A percentile compares a stretch with the other conserved stretches of the same genome.
phyloP scores from a whole-genome alignment of 1,140 invertebrate genomes.

The Drosophila sturtevanti region DNA sequence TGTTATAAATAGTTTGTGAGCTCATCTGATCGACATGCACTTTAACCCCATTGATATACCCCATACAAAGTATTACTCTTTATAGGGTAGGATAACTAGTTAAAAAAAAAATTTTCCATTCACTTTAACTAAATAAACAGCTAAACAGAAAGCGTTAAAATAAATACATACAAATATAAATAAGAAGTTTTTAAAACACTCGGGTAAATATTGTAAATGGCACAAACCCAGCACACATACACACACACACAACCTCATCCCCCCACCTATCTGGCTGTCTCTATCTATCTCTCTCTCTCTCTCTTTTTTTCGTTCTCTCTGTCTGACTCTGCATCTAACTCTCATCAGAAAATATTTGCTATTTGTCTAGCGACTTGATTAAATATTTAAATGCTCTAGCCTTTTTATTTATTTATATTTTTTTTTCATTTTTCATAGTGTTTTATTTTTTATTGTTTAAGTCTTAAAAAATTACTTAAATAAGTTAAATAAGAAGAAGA shows the following conservation, averaged over 20 bases:
- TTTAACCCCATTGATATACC: background rate
- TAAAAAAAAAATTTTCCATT: conserved; percentile 64
- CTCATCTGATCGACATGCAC: no score
- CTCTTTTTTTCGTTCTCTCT: background rate
- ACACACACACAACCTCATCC: no score
- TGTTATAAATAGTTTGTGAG: no score
- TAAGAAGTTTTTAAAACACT: conserved; percentile 55
- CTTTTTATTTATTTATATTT: conserved; percentile 21
- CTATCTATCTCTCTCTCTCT: no score
- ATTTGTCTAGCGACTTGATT: conserved; percentile 61
- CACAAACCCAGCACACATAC: conserved; percentile 17
- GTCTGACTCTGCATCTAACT: conserved; percentile 12
- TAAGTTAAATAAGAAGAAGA: background rate
- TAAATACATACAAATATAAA: conserved; percentile 73
- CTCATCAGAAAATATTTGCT: conserved; percentile 42
- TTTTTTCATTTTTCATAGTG: background rate
- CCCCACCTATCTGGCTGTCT: no score
- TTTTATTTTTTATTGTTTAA: no score
- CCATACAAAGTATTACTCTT: background rate
- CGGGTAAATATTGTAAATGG: conserved; percentile 58
- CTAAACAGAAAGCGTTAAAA: conserved; percentile 59
- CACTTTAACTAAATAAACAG: conserved; percentile 68
- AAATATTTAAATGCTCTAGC: conserved; percentile 62
- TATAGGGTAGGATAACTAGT: background rate
- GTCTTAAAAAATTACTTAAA: background rate